Evolutionary conservation across 2,113 vertebrate species (phyloP), one percentile per base, ranked within the genome.

Genomic region (Poeciliopsis prolifica): DNA sequence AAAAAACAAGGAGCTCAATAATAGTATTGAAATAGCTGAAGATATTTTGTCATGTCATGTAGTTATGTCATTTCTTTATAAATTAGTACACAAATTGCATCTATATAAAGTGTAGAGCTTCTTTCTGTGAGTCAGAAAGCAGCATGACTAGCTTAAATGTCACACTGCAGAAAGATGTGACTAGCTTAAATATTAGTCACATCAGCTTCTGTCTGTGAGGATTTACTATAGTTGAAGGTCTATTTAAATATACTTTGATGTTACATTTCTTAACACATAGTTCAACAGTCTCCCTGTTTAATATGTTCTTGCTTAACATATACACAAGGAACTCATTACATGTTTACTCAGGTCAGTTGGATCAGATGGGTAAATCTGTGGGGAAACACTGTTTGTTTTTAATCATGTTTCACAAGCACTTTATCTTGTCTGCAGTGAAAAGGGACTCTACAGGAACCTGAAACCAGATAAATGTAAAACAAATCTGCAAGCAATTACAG

Each of bases 191-290:
- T 58, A 3, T 24, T 26, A 24, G 37, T 30, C 15, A 30, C n/a
- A 31, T 31, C 44, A 33, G 61, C 44, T 58, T n/a, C 30, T 66
- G 48, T 74, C 44, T 74, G n/a, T 35, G 30, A 74, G 72, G 13
- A 35, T 65, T 54, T 17, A 26, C 24, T 26, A 11, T 5, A 35
- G 24, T 14, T 35, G 44, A 72, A 11, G 29, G 14, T 44, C 44
- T 65, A 37, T 74, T 65, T 65, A 60, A 58, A 65, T 8, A 35
- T 5, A 58, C 22, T 8, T 74, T 37, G 30, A 37, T 66, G 44
- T 29, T n/a, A 48, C n/a, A 22, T 54, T 48, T 19, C 33, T 40
- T 37, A 40, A 14, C n/a, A 4, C 2, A 14, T 26, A 26, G 26
- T 51, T 73, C 22, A 54, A 13, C 60, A 48, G 26, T 24, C 30